phyloP scores from a whole-genome alignment of 2,888 invertebrate species.

The Watsonalla binaria region DNA sequence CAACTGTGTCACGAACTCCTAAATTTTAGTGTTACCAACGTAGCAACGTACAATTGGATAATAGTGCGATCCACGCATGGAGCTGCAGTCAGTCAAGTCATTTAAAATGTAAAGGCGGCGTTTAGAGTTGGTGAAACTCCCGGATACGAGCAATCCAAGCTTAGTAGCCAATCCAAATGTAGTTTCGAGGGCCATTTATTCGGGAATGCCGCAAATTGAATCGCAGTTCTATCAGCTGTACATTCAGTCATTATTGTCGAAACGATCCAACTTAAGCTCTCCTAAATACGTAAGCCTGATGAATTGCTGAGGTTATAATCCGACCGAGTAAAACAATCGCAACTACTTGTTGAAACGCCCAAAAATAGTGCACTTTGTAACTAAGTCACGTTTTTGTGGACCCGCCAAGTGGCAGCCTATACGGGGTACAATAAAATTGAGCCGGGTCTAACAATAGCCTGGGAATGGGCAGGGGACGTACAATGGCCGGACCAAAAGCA shows the following conservation, averaged over 20 bases:
- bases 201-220: not conserved
- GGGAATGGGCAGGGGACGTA: slow-evolving; percentile 4
- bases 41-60: too few species aligned
- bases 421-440: slow-evolving; percentile 1
- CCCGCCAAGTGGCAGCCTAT: slow-evolving; percentile 2
- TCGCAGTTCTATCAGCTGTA: not conserved
- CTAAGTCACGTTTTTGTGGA: slow-evolving; percentile 3
- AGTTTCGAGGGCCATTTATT: too few species aligned
- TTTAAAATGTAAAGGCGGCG: too few species aligned
- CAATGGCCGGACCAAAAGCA: slow-evolving; percentile 25
- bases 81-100: too few species aligned
- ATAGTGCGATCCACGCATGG: too few species aligned
- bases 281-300: slow-evolving; percentile 3
- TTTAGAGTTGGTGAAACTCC: not conserved
- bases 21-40: too few species aligned
- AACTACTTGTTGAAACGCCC: slow-evolving; percentile 5
- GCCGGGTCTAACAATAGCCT: slow-evolving; percentile 2
- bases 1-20: too few species aligned
- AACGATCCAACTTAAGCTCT: slow-evolving; percentile 2
- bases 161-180: not conserved
- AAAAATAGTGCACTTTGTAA: slow-evolving; percentile 4
- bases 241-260: not conserved
- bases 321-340: slow-evolving; percentile 5
- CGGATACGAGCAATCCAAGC: not conserved
- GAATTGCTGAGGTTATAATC: slow-evolving; percentile 1